Evolutionary conservation across 2,888 invertebrate species (phyloP).

Genomic region (Torymus texanus): DNA sequence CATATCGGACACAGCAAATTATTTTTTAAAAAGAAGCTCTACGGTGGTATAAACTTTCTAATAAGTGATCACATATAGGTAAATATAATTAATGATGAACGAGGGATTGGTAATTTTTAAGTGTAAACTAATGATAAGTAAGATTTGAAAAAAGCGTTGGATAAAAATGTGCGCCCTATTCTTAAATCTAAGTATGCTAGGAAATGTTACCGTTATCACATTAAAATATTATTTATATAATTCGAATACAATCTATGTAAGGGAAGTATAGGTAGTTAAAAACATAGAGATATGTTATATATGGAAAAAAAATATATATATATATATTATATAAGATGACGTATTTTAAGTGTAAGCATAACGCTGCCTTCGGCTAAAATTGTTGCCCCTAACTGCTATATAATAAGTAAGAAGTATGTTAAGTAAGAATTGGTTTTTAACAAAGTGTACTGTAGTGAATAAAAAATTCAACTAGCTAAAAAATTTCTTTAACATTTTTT

Average conservation of each 20-base stretch:
- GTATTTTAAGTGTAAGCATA: slow-evolving; percentile 63
- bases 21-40: slow-evolving; percentile 58
- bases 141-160: slow-evolving; percentile 52
- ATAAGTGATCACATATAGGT: slow-evolving; percentile 25
- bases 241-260: slow-evolving; percentile 55
- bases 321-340: slow-evolving; percentile 59
- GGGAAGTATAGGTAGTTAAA: slow-evolving; percentile 55
- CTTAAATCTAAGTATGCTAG: slow-evolving; percentile 57
- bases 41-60: slow-evolving; percentile 31
- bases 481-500: too few relatives aligned
- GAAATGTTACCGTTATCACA: slow-evolving; percentile 72
- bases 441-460: too few relatives aligned
- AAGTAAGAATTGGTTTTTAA: slow-evolving; percentile 33
- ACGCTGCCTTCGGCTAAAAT: slow-evolving; percentile 73
- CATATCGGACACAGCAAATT: slow-evolving; percentile 58
- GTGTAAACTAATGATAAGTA: slow-evolving; percentile 57
- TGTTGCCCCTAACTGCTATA: slow-evolving; percentile 70
- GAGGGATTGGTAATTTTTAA: slow-evolving; percentile 60
- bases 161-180: slow-evolving; percentile 53
- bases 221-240: slow-evolving; percentile 72
- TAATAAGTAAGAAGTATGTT: slow-evolving; percentile 67
- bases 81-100: slow-evolving; percentile 41
- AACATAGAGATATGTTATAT: slow-evolving; percentile 47
- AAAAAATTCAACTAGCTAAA: too few relatives aligned
- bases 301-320: slow-evolving; percentile 62